phyloP scores from a whole-genome alignment of 2,113 vertebrate species.

The Rattus norvegicus region DNA sequence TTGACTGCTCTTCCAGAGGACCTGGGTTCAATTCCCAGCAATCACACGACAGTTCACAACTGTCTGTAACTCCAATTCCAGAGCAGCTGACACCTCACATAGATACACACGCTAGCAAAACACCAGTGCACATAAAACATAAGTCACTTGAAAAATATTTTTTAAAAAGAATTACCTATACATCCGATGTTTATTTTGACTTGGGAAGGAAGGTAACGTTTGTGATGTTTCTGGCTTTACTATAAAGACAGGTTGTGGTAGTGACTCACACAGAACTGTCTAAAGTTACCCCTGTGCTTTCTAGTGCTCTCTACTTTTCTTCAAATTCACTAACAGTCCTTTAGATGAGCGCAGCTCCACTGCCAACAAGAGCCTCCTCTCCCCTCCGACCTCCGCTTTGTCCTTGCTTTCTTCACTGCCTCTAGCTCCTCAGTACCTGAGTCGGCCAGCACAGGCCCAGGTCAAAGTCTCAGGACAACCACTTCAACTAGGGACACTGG shows the following conservation, averaged over 20 bases:
- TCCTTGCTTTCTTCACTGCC: no score
- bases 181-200: background rate
- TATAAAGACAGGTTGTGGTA: background rate
- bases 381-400: no score
- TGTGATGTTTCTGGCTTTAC: background rate
- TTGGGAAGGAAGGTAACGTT: background rate
- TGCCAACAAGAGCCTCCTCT: background rate
- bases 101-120: background rate
- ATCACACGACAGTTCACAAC: background rate
- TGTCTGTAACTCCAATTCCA: background rate
- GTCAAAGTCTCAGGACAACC: background rate
- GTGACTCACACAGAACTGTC: background rate
- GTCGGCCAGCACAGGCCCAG: background rate
- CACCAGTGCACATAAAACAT: background rate
- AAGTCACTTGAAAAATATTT: background rate
- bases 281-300: background rate
- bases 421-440: background rate
- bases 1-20: background rate
- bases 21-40: background rate
- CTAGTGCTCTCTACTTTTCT: background rate
- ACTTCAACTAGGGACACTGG: background rate
- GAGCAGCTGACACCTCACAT: background rate
- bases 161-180: background rate
- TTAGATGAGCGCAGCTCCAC: background rate
- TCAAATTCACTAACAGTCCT: slow-evolving; percentile 17